Base-by-base conservation (phyloP, 53 echinoderm and acorn worm species). In the Crossaster papposus region DNA sequence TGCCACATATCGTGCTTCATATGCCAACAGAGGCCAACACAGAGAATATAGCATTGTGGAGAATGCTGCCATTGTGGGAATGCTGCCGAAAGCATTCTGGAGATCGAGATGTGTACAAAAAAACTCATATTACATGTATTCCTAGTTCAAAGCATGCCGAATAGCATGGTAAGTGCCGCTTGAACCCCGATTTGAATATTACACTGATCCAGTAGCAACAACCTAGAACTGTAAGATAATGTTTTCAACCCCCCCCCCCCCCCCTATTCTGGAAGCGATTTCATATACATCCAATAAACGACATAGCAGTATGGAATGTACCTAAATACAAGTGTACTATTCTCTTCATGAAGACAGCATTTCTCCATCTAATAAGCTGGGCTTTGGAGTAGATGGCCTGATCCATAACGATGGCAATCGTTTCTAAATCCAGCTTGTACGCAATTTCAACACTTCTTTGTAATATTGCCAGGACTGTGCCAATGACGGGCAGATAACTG, bases 221-320 rank as follows among this genome's bases (percentile, higher is more conserved):
- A 93, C 79, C 51, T 95, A 91, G 64, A 93, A 91, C 3, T 91
- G 86, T 30, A 95, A 52, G 64, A 93, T n/a, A n/a, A n/a, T n/a
- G n/a, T n/a, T n/a, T n/a, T n/a, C n/a, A n/a, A n/a, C n/a, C n/a
- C n/a, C n/a, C 91, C 65, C 91, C 28, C 17, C 91, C 87, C 26
- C 93, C 95, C 64, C 84, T 93, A 81, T 95, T 93, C 37, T 71
- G 75, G 35, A 93, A 95, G 14, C 91, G 85, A 71, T 91, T 95
- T n/a, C 94, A 90, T 33, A 89, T 91, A 65, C 90, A 90, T 52
- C 76, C 90, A 44, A 92, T 76, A 37, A 89, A 85, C 1, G 90
- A 75, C 92, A 94, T 91, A 30, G 92, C 86, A 78, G 92, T 94
- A 58, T 94, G 94, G 75, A 94, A 92, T 30, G 91, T 92, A 22